phyloP scores from a whole-genome alignment of 2,888 invertebrate species.

The Hirudinaria manillensis region DNA sequence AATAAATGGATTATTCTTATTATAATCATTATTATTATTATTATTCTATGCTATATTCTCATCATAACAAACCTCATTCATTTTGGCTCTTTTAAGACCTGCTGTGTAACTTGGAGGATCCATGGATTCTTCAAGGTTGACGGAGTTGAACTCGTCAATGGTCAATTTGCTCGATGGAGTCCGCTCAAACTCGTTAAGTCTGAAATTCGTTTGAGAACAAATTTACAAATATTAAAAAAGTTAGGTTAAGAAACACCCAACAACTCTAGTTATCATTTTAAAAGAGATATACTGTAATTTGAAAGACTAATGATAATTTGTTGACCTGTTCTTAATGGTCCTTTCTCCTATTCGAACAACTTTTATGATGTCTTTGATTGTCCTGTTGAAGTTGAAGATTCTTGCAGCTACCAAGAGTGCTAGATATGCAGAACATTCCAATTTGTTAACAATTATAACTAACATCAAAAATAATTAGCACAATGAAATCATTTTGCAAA shows the following conservation, averaged over 20 bases:
- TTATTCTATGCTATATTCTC: background rate
- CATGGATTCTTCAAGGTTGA: conserved; percentile 90
- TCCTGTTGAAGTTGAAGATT: conserved; percentile 82
- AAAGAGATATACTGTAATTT: background rate
- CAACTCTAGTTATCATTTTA: background rate
- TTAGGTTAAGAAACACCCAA: background rate
- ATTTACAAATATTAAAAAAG: background rate
- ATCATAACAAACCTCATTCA: conserved; percentile 34
- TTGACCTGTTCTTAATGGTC: conserved; percentile 73
- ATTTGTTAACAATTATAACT: background rate
- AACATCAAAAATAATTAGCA: background rate
- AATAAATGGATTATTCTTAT: no score
- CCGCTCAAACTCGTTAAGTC: conserved; percentile 84
- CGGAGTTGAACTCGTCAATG: conserved; percentile 90
- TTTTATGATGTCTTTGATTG: conserved; percentile 78
- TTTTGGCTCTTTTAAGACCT: conserved; percentile 76
- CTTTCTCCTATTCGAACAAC: conserved; percentile 92
- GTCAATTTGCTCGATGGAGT: conserved; percentile 91
- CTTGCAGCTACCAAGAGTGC: conserved; percentile 88
- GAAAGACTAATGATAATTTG: background rate
- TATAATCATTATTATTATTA: no score
- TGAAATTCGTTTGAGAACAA: conserved; percentile 34
- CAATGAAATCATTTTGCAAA: background rate
- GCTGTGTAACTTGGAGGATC: conserved; percentile 92
- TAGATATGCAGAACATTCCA: conserved; percentile 51